Evolutionary conservation across 2,888 invertebrate genomes (phyloP).

Genomic region (Caenorhabditis virilis): DNA sequence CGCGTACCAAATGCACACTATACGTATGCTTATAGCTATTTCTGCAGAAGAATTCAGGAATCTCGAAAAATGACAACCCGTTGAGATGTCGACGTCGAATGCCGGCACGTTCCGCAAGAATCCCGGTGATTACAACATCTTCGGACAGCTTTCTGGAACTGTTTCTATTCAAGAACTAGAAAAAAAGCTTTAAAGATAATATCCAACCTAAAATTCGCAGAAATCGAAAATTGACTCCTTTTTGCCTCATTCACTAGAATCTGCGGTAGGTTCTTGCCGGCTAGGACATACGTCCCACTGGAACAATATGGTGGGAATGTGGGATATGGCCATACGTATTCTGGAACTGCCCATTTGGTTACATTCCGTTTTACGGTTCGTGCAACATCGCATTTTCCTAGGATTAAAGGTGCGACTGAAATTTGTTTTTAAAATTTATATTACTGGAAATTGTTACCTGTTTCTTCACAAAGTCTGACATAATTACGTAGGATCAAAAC

Average conservation of each 20-base stretch:
- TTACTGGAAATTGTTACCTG: conserved; percentile 13
- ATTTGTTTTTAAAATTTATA: not conserved
- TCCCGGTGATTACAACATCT: conserved; percentile 50
- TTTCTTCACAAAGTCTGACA: conserved; percentile 44
- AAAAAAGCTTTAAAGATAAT: not conserved
- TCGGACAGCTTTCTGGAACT: conserved; percentile 41
- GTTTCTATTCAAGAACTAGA: not conserved
- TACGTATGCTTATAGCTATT: conserved; percentile 34
- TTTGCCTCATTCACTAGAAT: conserved; percentile 26
- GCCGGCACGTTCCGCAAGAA: conserved; percentile 39
- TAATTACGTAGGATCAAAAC: conserved; percentile 41
- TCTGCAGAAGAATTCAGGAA: conserved; percentile 42
- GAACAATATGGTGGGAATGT: conserved; percentile 44
- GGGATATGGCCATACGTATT: conserved; percentile 25
- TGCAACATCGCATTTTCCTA: conserved; percentile 44
- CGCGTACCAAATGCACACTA: conserved; percentile 37
- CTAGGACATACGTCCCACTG: conserved; percentile 43
- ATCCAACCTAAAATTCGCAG: conserved; percentile 35
- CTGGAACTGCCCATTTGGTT: conserved; percentile 48
- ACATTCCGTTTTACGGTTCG: conserved; percentile 31
- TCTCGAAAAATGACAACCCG: conserved; percentile 43
- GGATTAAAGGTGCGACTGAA: conserved; percentile 40
- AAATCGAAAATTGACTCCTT: conserved; percentile 32
- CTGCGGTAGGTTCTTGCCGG: conserved; percentile 33
- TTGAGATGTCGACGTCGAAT: conserved; percentile 31